Evolutionary conservation across 2,888 invertebrate species (phyloP).

Genomic region (Eupithecia insigniata): DNA sequence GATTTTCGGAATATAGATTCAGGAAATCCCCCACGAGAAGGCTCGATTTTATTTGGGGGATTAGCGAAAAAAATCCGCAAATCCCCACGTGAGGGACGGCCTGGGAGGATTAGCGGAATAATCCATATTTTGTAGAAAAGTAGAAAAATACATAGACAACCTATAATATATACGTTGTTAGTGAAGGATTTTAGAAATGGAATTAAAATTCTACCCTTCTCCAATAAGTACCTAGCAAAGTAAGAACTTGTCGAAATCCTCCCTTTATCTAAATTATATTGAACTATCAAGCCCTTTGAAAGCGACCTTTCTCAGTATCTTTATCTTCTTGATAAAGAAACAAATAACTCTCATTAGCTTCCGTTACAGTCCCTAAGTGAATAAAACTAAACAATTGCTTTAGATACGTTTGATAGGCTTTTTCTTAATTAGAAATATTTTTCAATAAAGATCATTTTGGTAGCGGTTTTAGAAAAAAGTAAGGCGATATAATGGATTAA

Average conservation of each 20-base stretch:
- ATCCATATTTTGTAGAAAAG: too few relatives aligned
- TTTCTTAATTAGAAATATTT: neutral
- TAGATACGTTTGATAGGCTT: constrained; percentile 44
- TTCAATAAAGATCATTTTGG: neutral
- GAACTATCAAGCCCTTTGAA: constrained; percentile 25
- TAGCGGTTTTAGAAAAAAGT: too few relatives aligned
- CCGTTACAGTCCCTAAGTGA: constrained; percentile 50
- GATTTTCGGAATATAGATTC: too few relatives aligned
- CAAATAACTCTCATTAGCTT: constrained; percentile 53
- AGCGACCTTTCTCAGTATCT: constrained; percentile 29
- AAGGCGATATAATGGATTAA: neutral
- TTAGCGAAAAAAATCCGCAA: too few relatives aligned
- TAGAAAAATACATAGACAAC: too few relatives aligned
- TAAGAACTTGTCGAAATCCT: neutral
- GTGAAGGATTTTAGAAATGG: neutral
- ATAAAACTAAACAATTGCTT: constrained; percentile 51
- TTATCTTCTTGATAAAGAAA: constrained; percentile 43
- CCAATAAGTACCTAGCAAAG: neutral
- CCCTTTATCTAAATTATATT: constrained; percentile 17
- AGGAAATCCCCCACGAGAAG: too few relatives aligned
- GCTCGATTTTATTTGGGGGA: too few relatives aligned
- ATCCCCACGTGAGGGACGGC: too few relatives aligned
- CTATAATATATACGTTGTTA: neutral
- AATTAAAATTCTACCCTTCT: neutral
- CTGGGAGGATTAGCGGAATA: too few relatives aligned